Evolutionary conservation across 2,888 invertebrate species (phyloP).

Genomic region (Elegia similella): DNA sequence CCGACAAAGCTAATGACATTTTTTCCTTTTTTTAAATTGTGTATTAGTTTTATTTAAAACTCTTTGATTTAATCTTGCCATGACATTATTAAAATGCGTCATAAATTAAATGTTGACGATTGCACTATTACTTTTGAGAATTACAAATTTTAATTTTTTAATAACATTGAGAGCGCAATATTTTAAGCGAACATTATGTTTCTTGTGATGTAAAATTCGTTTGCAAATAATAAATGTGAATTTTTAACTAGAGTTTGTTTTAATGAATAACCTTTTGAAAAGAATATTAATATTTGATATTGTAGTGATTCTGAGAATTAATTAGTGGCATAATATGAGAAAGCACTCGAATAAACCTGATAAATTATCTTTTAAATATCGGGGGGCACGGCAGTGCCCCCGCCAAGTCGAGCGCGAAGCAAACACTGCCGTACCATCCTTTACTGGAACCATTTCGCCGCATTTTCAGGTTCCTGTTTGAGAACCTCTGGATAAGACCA

Average conservation of each 20-base stretch:
- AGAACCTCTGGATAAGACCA: too few relatives aligned
- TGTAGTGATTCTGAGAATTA: not conserved
- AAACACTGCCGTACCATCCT: too few relatives aligned
- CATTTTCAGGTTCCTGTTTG: too few relatives aligned
- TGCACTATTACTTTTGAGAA: slow-evolving; percentile 23
- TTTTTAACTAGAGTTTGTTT: slow-evolving; percentile 41
- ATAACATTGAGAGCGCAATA: slow-evolving; percentile 25
- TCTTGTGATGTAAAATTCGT: slow-evolving; percentile 51
- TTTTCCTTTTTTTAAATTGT: not conserved
- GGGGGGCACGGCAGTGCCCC: too few relatives aligned
- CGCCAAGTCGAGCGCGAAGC: too few relatives aligned
- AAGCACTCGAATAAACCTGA: not conserved
- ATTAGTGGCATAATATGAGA: not conserved
- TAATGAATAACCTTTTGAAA: slow-evolving; percentile 17
- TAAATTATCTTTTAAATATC: not conserved
- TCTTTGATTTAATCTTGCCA: slow-evolving; percentile 11
- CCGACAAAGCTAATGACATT: too few relatives aligned
- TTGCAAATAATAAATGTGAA: slow-evolving; percentile 62
- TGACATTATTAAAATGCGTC: not conserved
- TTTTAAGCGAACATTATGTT: slow-evolving; percentile 33
- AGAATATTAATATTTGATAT: not conserved
- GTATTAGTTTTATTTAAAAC: not conserved
- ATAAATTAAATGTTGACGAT: slow-evolving; percentile 15
- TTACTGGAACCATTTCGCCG: too few relatives aligned
- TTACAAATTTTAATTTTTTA: slow-evolving; percentile 26